Evolutionary conservation across 2,888 invertebrate species (phyloP), one percentile per base, ranked within the genome.

Genomic region (Myathropa florea): DNA sequence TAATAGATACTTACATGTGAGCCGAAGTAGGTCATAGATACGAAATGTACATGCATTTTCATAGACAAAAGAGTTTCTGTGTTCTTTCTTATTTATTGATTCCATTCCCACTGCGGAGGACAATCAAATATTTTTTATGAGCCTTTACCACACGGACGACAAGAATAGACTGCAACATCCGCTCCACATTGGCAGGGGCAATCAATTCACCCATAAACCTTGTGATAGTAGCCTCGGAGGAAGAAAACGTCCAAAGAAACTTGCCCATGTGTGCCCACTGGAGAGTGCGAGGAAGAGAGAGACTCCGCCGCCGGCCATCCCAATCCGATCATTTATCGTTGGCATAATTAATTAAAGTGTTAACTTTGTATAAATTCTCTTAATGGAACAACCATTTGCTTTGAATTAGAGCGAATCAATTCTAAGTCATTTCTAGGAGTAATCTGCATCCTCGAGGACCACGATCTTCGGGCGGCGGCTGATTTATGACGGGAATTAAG

Each of bases 301-400:
- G 12, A 24, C 6, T 1, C 6, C 4, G 30, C n/a, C 36, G 1
- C 3, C 23, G 7, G 39, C 4, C 1, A n/a, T 23, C 70, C 33
- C 6, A 4, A 2, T 39, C 28, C 4, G 21, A 30, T 0, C 68
- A 18, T 26, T 30, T 61, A 53, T 64, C 55, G 24, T 65, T 57
- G 28, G 18, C 64, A 65, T 76, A 76, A 76, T 77, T 77, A 77
- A 77, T 77, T 53, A 26, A 70, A 68, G 70, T 63, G 70, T 77
- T 70, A 70, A 70, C 55, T 55, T 55, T 26, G 28, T 33, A 70
- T 77, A 77, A 33, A 33, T 77, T 61, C 55, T 55, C 67, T 61
- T 63, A 77, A 77, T 70, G 63, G 63, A 53, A 46, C 64, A 14
- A 10, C 55, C 68, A 63, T 77, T 77, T 70, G 55, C 68, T 26